Evolutionary conservation across 2,113 vertebrate species (phyloP), one percentile per base, ranked within the genome.

Genomic region (Hippocampus barbouri): DNA sequence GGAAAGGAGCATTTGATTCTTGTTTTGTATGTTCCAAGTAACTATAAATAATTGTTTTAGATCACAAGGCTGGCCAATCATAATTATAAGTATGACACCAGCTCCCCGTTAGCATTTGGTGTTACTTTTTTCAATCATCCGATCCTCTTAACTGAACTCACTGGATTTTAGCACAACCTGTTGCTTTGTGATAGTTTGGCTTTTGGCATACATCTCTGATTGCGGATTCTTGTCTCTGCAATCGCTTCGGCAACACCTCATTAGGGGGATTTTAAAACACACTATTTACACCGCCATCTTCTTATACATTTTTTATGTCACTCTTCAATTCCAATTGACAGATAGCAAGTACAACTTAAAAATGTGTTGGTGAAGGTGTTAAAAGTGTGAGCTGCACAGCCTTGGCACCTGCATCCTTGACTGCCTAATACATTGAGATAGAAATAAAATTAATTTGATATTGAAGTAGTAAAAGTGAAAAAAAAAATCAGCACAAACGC

Each of bases 381-480:
- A 45, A 65, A 38, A 65, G 23, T 45, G 40, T 25, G 10, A 61
- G 15, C 8, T 41, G 45, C 61, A n/a, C 11, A 23, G 56, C 27
- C 56, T 76, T 49, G 69, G 51, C 62, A 23, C 60, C 71, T 60
- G 38, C 30, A 56, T 81, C 74, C 65, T 76, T 80, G 74, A 78
- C 15, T 69, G 21, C 68, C 65, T 45, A 68, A 80, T 60, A 66
- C 23, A 10, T n/a, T n/a, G 56, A n/a, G 30, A 9, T 18, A 67
- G 12, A 38, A 49, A 66, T n/a, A 75, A 74, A 65, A 47, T 45
- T 20, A 78, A 83, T 85, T 75, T 56, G 43, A 75, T 75, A 10
- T 27, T 8, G 2, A 60, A 63, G 70, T 41, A 34, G 79, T 5
- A 45, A 45, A 45, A 45, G 14, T 45, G 14, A 56, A 60, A 68